Conservation (phyloP, 1,140 invertebrate genomes). For the Drosophila nebulosa region DNA sequence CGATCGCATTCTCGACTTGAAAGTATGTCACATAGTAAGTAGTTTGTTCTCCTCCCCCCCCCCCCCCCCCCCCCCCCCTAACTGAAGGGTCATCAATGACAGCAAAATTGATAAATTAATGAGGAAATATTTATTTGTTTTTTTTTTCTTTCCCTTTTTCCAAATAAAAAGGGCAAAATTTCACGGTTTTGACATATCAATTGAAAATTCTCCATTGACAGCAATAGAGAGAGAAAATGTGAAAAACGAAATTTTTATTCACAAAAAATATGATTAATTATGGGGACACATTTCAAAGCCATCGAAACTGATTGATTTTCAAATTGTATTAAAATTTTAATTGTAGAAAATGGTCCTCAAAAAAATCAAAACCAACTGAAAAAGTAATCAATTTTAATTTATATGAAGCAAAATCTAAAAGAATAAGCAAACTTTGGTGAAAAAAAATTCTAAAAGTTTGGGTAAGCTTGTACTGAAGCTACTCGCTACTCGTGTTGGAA, state of each 20-base stretch:
- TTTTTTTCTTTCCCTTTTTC: conserved; percentile 13
- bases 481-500: no score
- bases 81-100: conserved; percentile 7
- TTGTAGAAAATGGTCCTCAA: not conserved
- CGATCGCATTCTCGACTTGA: not conserved
- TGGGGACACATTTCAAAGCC: not conserved
- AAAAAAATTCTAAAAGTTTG: no score
- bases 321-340: not conserved
- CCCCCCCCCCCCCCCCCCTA: not conserved
- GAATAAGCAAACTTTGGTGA: no score
- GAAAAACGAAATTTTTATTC: not conserved
- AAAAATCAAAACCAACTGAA: not conserved
- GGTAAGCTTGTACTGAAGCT: no score
- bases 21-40: not conserved
- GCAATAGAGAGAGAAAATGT: no score
- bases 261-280: not conserved
- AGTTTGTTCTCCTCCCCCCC: not conserved
- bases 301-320: not conserved
- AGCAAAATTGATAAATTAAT: conserved; percentile 54
- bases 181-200: conserved; percentile 2
- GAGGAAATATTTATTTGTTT: conserved; percentile 17
- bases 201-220: not conserved
- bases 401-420: not conserved
- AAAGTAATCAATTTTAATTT: not conserved
- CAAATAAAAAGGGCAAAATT: conserved; percentile 1